Base-by-base conservation (phyloP, 2,113 vertebrate species). In the Lonchura striata region DNA sequence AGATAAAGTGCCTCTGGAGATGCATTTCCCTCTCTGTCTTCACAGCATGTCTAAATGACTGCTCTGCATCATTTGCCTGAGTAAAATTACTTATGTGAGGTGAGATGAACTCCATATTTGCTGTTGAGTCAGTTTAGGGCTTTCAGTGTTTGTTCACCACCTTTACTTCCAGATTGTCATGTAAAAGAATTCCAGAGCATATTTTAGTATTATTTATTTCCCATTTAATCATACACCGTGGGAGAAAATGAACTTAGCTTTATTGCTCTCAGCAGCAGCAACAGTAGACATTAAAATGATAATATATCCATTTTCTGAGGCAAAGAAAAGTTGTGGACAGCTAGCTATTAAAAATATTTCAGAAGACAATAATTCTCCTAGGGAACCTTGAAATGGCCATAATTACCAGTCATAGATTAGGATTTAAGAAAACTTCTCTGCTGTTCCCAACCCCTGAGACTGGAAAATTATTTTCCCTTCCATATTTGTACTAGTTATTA, bases 291-390 rank as follows among this genome's bases (percentile, higher is more conserved):
- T 78, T 71, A 82, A 96, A 95, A 95, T 90, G 90, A 93, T 94
- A 97, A 94, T 96, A 79, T 78, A 93, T 86, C 68, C 71, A 63
- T 88, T 94, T 93, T 91, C 94, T 90, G 82, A 82, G 72, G 41
- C 70, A 95, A 91, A 69, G 49, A 93, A 94, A 94, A 93, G 82
- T 78, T 97, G 96, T 71, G 75, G 95, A 93, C 93, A 96, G 95
- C 27, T 60, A 96, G 56, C 53, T 96, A 96, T 97, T 96, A 68
- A 75, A 96, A 97, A 90, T 97, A 96, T 96, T 96, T 96, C 80
- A 68, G 74, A 78, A 94, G 90, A 96, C 85, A 95, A 59, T 90
- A 96, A 94, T 93, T 97, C 90, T 96, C 90, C 77, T 28, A 93
- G 80, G 76, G 77, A 97, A 82, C 65, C 61, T 88, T 84, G 72